Conservation (phyloP, 2,888 invertebrate genomes). For the Apoda limacodes region DNA sequence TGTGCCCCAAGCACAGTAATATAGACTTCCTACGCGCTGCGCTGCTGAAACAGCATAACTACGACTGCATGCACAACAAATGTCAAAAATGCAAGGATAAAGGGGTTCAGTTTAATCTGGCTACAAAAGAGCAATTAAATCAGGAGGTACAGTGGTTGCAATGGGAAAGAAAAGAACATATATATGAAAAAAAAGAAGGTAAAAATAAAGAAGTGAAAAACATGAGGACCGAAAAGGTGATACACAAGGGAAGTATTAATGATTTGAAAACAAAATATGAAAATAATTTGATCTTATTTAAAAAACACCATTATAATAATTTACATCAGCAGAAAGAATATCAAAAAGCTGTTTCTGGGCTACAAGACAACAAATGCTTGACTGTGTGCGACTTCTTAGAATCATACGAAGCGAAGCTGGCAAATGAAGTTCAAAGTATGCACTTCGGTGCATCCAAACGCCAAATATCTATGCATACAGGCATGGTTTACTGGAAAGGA, state of each 20-base stretch:
- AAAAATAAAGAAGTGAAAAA: constrained; percentile 5
- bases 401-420: constrained; percentile 18
- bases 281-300: constrained; percentile 12
- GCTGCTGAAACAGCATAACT: constrained; percentile 6
- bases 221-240: constrained; percentile 11
- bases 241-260: constrained; percentile 9
- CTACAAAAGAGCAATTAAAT: constrained; percentile 1
- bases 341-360: constrained; percentile 10
- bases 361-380: constrained; percentile 13
- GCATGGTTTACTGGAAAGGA: constrained; percentile 16
- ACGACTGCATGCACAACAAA: constrained; percentile 9
- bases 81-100: constrained; percentile 2
- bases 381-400: constrained; percentile 22
- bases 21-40: constrained; percentile 10
- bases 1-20: constrained; percentile 16
- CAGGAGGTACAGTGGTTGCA: constrained; percentile 13
- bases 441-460: constrained; percentile 23
- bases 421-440: constrained; percentile 20
- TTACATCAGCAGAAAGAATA: constrained; percentile 18
- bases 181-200: constrained; percentile 16
- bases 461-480: constrained; percentile 20
- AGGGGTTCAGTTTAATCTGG: too few relatives aligned
- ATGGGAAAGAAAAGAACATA: constrained; percentile 17
- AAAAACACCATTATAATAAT: constrained; percentile 19
- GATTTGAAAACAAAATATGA: constrained; percentile 11